Evolutionary conservation across 2,888 invertebrate species (phyloP), one percentile per base, ranked within the genome.

Genomic region (Cephus spinipes): DNA sequence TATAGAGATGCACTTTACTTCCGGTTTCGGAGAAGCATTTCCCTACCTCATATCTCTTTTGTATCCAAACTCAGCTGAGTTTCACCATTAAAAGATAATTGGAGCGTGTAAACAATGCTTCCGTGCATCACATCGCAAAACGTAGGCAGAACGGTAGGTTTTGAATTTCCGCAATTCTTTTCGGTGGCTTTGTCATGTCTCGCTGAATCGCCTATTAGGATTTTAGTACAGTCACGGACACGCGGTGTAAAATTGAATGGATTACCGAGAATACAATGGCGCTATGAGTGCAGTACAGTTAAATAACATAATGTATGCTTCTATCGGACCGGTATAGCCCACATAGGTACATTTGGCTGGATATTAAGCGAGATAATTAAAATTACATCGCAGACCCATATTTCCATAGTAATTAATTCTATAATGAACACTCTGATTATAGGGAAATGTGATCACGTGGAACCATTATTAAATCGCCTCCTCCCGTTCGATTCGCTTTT

Each of bases 351-450:
- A 15, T 33, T 71, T 33, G 71, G 71, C 33, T 71, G 32, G 31
- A 31, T 71, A 71, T 71, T 71, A 31, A 15, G 31, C 71, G 71
- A 33, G 71, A 71, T 71, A 71, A 71, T 71, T 71, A 71, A 71
- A 71, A 71, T 33, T 71, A 71, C 71, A 71, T 71, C 31, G 32
- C 9, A 12, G 32, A 32, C 71, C 71, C 71, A 71, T 71, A 71
- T 71, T 71, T 71, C 71, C 71, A 12, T 71, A 71, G 32, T 71
- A 71, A 71, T 71, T 71, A 71, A 71, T 71, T 71, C 2, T 71
- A 71, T 71, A 71, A 71, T 23, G 71, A 71, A 71, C 33, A 71
- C 33, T 32, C 32, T 33, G 33, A 71, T 71, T 71, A 71, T 71
- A 33, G 33, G 71, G 71, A 33, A 71, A 71, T 71, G 12, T 31